phyloP scores from a whole-genome alignment of 2,113 vertebrate genomes.

The Xiphophorus hellerii region DNA sequence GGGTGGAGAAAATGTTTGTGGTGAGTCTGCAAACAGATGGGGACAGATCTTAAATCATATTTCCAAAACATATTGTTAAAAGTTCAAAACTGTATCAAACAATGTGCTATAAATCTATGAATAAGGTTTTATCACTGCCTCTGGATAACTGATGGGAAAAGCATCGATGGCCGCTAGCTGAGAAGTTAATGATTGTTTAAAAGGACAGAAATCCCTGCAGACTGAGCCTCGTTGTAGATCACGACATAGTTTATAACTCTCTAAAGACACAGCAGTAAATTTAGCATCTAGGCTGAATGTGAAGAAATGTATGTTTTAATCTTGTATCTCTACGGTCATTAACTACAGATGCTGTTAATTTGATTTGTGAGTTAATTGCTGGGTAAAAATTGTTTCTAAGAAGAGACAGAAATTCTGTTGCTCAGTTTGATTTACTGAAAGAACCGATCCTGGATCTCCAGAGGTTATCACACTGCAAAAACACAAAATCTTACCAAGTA shows the following conservation, averaged over 20 bases:
- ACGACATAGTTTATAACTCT: background rate
- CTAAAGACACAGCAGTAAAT: background rate
- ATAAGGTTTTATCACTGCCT: background rate
- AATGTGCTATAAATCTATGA: too few relatives aligned
- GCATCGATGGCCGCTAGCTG: background rate
- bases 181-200: slow-evolving; percentile 5
- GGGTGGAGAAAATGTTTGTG: slow-evolving; percentile 94
- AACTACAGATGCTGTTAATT: too few relatives aligned
- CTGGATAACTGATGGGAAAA: background rate
- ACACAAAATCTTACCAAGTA: too few relatives aligned
- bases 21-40: slow-evolving; percentile 78
- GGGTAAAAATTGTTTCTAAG: too few relatives aligned
- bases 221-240: background rate
- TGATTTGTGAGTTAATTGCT: too few relatives aligned
- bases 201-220: background rate
- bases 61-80: background rate
- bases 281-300: background rate
- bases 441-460: too few relatives aligned
- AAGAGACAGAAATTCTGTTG: too few relatives aligned
- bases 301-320: background rate
- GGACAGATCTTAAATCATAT: slow-evolving; percentile 1
- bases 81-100: background rate
- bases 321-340: too few relatives aligned
- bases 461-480: too few relatives aligned
- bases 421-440: too few relatives aligned